Conservation (phyloP, 2,113 vertebrate species). For the Sylvilagus bachmani region DNA sequence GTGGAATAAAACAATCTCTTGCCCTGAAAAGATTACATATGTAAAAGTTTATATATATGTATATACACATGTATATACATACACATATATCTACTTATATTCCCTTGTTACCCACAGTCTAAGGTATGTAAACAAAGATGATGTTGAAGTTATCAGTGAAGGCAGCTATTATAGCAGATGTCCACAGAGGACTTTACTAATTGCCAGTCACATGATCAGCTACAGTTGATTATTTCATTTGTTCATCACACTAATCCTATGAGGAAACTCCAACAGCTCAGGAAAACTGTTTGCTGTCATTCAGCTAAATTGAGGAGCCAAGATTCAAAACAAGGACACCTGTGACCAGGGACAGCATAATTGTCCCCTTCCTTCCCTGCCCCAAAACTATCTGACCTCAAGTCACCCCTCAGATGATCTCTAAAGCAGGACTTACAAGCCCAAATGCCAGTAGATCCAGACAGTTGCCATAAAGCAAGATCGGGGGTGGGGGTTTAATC, state of each 20-base stretch:
- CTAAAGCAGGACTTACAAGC: neutral
- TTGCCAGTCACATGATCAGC: neutral
- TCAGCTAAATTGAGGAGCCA: neutral
- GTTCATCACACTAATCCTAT: neutral
- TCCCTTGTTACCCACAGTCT: neutral
- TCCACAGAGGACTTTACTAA: neutral
- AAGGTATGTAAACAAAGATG: neutral
- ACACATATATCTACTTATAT: neutral
- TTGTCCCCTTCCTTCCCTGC: neutral
- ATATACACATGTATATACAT: neutral
- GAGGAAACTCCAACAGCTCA: neutral
- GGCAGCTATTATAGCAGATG: neutral
- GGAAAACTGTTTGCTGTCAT: neutral
- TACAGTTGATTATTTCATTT: neutral
- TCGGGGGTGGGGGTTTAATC: neutral
- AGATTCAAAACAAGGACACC: neutral
- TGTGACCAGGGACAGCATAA: neutral
- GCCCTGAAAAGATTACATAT: neutral
- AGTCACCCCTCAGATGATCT: neutral
- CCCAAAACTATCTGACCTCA: neutral
- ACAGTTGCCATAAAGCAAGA: neutral
- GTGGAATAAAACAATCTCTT: slow-evolving; percentile 25
- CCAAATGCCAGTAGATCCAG: neutral
- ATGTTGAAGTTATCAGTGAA: slow-evolving; percentile 21
- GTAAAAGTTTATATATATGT: neutral